Evolutionary conservation across 1,140 invertebrate species (phyloP).

Genomic region (Liolophura sinensis): DNA sequence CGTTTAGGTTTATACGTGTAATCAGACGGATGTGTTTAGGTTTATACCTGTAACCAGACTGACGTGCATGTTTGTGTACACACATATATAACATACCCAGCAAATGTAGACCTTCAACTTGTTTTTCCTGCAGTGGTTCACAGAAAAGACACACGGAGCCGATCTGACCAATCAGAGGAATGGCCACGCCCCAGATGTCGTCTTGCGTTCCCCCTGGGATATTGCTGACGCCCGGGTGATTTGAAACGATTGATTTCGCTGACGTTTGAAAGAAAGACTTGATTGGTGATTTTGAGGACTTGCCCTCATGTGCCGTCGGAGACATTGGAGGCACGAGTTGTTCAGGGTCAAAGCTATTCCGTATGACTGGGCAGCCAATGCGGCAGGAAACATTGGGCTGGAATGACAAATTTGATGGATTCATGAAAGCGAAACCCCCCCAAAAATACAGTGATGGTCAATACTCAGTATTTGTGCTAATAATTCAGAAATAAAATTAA

Average conservation of each 20-base stretch:
- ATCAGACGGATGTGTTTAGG: too few relatives aligned
- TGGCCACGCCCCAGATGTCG: constrained; percentile 61
- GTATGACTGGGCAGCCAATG: too few relatives aligned
- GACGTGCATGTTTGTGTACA: too few relatives aligned
- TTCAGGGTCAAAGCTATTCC: background rate
- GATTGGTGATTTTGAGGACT: constrained; percentile 27
- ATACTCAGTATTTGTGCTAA: too few relatives aligned
- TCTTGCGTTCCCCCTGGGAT: constrained; percentile 64
- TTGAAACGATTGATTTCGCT: constrained; percentile 17
- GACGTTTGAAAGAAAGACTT: constrained; percentile 29
- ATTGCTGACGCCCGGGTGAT: constrained; percentile 61
- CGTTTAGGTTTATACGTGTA: too few relatives aligned
- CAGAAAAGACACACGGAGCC: constrained; percentile 63
- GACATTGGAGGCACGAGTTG: constrained; percentile 21
- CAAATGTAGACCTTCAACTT: constrained; percentile 56
- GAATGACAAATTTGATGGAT: too few relatives aligned
- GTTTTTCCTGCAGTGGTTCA: constrained; percentile 55
- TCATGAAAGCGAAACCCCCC: too few relatives aligned
- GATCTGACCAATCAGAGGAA: constrained; percentile 62
- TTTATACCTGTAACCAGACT: constrained; percentile 54
- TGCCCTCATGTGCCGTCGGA: constrained; percentile 14
- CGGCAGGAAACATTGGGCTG: too few relatives aligned
- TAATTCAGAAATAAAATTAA: too few relatives aligned
- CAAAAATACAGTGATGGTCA: too few relatives aligned
- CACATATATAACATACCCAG: constrained; percentile 41